phyloP scores from a whole-genome alignment of 2,888 invertebrate genomes.

The Osmoderma eremita region DNA sequence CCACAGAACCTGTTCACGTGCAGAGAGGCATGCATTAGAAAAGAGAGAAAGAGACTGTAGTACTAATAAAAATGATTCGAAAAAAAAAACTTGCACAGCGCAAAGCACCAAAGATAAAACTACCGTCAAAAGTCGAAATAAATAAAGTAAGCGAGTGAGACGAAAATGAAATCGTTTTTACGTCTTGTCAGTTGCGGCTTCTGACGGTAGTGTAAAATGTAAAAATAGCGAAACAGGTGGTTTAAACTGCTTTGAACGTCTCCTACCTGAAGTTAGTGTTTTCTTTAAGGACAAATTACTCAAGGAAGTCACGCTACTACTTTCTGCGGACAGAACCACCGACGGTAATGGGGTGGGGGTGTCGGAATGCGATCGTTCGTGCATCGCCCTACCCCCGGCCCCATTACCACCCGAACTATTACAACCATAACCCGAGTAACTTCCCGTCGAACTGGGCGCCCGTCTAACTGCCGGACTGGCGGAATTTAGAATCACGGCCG shows the following conservation, averaged over 20 bases:
- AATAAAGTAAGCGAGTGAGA: too few species aligned
- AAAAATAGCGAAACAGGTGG: not conserved
- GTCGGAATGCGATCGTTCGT: slow-evolving; percentile 90
- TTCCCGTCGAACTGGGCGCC: slow-evolving; percentile 66
- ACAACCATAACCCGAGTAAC: slow-evolving; percentile 68
- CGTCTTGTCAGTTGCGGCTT: too few species aligned
- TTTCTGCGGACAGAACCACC: slow-evolving; percentile 92
- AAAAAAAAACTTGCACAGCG: too few species aligned
- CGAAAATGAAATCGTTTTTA: too few species aligned
- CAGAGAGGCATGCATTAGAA: slow-evolving; percentile 55
- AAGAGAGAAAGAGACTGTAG: slow-evolving; percentile 3
- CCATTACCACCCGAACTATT: slow-evolving; percentile 61
- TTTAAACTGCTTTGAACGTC: not conserved
- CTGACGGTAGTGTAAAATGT: too few species aligned
- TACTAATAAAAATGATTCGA: too few species aligned
- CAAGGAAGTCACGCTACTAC: slow-evolving; percentile 93
- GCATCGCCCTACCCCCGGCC: slow-evolving; percentile 72
- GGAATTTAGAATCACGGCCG: slow-evolving; percentile 67
- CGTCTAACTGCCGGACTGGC: slow-evolving; percentile 71
- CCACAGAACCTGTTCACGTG: slow-evolving; percentile 77
- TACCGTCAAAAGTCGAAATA: too few species aligned
- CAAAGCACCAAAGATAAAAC: too few species aligned
- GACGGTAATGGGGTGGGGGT: slow-evolving; percentile 85
- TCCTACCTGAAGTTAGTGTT: slow-evolving; percentile 77
- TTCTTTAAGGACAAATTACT: slow-evolving; percentile 90